A percentile compares a stretch with the other conserved stretches of the same genome.
Conservation (phyloP, 2,113 vertebrate genomes). For the Hiodon tergisus region DNA sequence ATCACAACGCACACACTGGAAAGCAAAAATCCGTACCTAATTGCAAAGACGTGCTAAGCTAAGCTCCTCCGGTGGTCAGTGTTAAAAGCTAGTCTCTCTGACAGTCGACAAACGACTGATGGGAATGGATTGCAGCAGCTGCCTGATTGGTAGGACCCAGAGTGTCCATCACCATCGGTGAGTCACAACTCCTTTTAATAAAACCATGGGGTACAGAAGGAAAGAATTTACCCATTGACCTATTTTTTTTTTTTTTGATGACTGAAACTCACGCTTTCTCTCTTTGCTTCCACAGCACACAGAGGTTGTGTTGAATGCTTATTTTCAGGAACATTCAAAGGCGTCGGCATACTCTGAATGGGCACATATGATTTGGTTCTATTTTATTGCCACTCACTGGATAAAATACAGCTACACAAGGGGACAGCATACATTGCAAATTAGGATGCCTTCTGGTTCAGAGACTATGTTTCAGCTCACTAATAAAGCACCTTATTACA, state of each 20-base stretch:
- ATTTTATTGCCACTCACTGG: background rate
- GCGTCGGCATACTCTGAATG: constrained; percentile 12
- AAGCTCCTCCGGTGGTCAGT: background rate
- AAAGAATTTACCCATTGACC: constrained; percentile 2
- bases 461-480: background rate
- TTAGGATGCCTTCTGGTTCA: background rate
- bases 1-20: background rate
- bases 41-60: background rate
- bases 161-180: constrained; percentile 6
- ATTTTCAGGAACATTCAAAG: background rate
- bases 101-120: background rate
- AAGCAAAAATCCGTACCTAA: constrained; percentile 1
- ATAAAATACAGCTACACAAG: background rate
- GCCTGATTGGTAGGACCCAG: background rate
- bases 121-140: background rate
- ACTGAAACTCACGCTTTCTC: background rate
- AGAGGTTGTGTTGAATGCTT: background rate
- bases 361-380: constrained; percentile 1
- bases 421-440: background rate
- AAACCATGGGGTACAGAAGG: constrained; percentile 2
- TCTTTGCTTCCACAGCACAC: background rate
- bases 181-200: constrained; percentile 1
- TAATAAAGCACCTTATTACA: background rate
- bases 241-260: background rate
- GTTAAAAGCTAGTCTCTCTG: constrained; percentile 1